These are phyloP conservation scores for Halcyon senegalensis DNA, from an alignment of 2,113 vertebrate species.

Conservation along the genomic window DNA sequence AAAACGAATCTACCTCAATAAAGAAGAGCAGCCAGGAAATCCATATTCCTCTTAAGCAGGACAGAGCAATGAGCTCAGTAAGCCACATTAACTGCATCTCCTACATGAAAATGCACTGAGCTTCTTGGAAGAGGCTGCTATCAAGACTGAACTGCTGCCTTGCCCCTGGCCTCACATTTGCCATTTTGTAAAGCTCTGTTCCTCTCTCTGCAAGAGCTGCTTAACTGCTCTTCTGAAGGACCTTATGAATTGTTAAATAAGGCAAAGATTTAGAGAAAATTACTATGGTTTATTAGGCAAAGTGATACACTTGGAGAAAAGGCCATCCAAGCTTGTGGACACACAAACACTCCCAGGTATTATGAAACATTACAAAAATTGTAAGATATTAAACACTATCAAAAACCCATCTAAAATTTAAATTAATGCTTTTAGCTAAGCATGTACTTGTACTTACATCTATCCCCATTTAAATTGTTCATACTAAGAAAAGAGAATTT, in stretches of 20 bases:
- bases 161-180: neutral
- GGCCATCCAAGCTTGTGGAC: neutral
- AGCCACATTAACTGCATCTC: neutral
- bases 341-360: neutral
- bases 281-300: neutral
- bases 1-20: neutral
- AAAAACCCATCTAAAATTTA: neutral
- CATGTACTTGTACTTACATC: neutral
- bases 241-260: neutral
- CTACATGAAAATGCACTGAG: neutral
- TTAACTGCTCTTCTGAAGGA: neutral
- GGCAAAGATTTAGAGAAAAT: neutral
- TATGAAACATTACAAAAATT: neutral
- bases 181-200: neutral
- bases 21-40: neutral
- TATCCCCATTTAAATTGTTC: neutral
- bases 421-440: neutral
- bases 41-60: neutral
- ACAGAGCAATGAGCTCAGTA: neutral
- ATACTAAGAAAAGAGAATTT: neutral
- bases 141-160: neutral
- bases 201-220: neutral
- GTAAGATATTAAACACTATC: neutral
- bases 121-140: neutral
- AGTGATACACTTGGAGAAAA: neutral